Conservation (phyloP, 2,888 invertebrate genomes). For the Drosophila bunnanda region DNA sequence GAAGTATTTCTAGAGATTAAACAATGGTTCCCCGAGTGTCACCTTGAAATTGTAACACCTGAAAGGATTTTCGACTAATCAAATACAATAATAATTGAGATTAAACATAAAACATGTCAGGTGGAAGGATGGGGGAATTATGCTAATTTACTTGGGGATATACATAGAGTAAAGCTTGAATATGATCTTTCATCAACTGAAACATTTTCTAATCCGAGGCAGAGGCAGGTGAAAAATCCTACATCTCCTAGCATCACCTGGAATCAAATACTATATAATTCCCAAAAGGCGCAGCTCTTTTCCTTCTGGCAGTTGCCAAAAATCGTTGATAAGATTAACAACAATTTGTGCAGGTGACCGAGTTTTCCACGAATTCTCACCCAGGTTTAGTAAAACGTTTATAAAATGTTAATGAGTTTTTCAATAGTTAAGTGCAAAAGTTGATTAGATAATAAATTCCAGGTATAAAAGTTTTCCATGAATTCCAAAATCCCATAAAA, state of each 20-base stretch:
- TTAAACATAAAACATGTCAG: not conserved
- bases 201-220: not conserved
- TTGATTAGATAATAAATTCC: conserved; percentile 20
- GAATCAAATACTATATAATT: not conserved
- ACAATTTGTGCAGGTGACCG: conserved; percentile 8
- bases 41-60: not conserved
- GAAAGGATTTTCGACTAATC: not conserved
- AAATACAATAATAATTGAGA: not conserved
- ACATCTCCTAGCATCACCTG: not conserved
- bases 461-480: conserved; percentile 9
- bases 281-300: not conserved
- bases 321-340: conserved; percentile 9
- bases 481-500: not conserved
- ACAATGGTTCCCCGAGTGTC: not conserved
- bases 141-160: not conserved
- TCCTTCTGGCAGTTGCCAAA: not conserved
- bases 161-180: not conserved
- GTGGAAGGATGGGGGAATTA: not conserved
- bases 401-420: conserved; percentile 26
- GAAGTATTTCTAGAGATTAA: not conserved
- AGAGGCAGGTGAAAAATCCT: not conserved
- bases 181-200: not conserved
- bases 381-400: not conserved
- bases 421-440: conserved; percentile 12
- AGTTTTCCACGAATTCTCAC: conserved; percentile 12